Percentiles rank a stretch among this genome's conserved stretches.
Evolutionary conservation across 2,797 vertebrate genomes (phyloP).

Genomic region (Sebastes iracundus): DNA sequence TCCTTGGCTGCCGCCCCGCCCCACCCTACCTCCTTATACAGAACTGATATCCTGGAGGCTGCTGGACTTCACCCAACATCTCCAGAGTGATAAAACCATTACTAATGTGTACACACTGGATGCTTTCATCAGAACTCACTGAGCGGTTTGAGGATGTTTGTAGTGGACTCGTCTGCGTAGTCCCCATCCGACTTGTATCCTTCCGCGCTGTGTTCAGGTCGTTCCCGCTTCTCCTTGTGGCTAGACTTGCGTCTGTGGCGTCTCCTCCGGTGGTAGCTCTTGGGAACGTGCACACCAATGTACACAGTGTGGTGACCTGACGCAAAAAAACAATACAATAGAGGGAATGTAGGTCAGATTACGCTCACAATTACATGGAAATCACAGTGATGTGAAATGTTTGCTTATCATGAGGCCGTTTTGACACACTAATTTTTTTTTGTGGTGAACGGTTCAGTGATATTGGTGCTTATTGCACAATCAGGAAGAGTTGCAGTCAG

Average conservation of each 20-base stretch:
- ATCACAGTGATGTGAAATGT: conserved; percentile 6
- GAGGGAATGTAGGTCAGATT: conserved; percentile 30
- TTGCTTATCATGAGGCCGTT: neutral
- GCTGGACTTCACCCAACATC: conserved; percentile 4
- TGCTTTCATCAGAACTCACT: conserved; percentile 84
- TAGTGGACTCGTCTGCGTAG: conserved; percentile 84
- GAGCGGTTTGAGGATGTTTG: conserved; percentile 92
- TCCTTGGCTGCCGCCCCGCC: neutral
- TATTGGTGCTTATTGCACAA: conserved; percentile 75
- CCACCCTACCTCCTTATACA: conserved; percentile 21
- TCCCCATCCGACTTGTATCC: conserved; percentile 91
- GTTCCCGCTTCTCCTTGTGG: conserved; percentile 92
- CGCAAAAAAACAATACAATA: neutral
- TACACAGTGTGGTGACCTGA: conserved; percentile 97
- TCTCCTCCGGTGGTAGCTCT: conserved; percentile 93
- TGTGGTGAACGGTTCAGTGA: neutral
- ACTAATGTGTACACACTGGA: neutral
- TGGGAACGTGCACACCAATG: conserved; percentile 96
- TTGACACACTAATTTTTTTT: neutral
- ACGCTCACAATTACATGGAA: conserved; percentile 1
- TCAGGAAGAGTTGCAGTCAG: conserved; percentile 66
- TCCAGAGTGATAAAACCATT: neutral
- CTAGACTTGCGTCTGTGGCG: conserved; percentile 90
- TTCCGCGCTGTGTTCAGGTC: conserved; percentile 84
- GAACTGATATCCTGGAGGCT: conserved; percentile 26